Base-by-base conservation (phyloP, 1,140 invertebrate genomes). In the Dufourea novaeangliae region DNA sequence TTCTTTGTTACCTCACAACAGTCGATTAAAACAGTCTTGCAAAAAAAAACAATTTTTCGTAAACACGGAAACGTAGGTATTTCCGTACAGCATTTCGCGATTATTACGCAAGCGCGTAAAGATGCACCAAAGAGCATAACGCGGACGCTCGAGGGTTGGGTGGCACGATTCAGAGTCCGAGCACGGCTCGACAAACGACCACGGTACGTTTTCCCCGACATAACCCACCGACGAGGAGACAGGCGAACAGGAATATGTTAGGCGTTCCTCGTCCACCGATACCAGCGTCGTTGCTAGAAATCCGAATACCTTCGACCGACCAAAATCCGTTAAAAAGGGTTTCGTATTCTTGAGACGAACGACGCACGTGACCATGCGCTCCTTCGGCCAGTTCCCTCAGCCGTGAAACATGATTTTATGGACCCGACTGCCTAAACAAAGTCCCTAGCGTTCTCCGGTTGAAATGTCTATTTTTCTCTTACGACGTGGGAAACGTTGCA, bases 351-450 rank as follows among this genome's bases (percentile, higher is more conserved):
- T n/a, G 46, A 6, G 20, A n/a, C 20, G 46, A 50, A 1, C 20
- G 46, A 12, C 46, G 46, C 46, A n/a, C 62, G 62, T 44, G 62
- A 64, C 62, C 6, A 29, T 7, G 32, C 17, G 57, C 2, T 12
- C 61, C 32, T 17, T 41, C 22, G n/a, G 12, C 25, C 2, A 0
- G 22, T 10, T 41, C 37, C 4, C 22, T 17, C 27, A 1, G 10
- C 22, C 61, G 61, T 66, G 44, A n/a, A 50, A 66, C 63, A 10
- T 12, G 27, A 66, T 52, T 68, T 68, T 54, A 54, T 20, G 46
- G 10, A 8, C 29, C 22, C 46, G 46, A 8, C 46, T 7, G 66
- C 7, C 14, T 11, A 12, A 68, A 68, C 46, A 25, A 37, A 11
- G 32, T 2, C 39, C 11, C 22, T 29, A n/a, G 8, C 22, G 2